Conservation (phyloP, 2,113 vertebrate species). For the Edolisoma coerulescens region DNA sequence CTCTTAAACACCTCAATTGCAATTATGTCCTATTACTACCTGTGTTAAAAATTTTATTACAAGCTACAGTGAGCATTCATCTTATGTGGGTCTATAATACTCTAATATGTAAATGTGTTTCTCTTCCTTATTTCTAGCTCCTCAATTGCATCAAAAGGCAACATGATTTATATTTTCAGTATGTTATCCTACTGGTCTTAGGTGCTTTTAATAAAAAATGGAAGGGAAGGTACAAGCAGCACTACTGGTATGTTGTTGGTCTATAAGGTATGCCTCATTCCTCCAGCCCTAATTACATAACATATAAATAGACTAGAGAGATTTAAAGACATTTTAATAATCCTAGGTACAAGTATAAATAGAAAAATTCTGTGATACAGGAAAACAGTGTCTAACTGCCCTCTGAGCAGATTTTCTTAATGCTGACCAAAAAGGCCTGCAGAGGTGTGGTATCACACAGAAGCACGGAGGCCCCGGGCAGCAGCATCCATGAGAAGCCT, state of each 20-base stretch:
- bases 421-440: background rate
- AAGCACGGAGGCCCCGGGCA: background rate
- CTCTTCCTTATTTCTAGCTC: constrained; percentile 8
- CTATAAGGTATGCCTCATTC: background rate
- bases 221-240: background rate
- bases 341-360: background rate
- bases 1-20: background rate
- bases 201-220: background rate
- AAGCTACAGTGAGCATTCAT: background rate
- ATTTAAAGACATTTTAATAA: background rate
- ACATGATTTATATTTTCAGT: background rate
- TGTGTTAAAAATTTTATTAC: background rate
- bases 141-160: background rate
- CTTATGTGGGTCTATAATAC: background rate
- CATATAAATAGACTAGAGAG: background rate
- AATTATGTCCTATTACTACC: constrained; percentile 33
- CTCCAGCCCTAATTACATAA: background rate
- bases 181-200: background rate
- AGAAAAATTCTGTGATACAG: background rate
- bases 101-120: background rate
- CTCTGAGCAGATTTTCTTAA: background rate
- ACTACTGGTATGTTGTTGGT: background rate
- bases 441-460: background rate
- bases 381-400: background rate
- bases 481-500: background rate